Base-by-base conservation (phyloP, 1,140 invertebrate species). In the Aphaenogaster rudis region DNA sequence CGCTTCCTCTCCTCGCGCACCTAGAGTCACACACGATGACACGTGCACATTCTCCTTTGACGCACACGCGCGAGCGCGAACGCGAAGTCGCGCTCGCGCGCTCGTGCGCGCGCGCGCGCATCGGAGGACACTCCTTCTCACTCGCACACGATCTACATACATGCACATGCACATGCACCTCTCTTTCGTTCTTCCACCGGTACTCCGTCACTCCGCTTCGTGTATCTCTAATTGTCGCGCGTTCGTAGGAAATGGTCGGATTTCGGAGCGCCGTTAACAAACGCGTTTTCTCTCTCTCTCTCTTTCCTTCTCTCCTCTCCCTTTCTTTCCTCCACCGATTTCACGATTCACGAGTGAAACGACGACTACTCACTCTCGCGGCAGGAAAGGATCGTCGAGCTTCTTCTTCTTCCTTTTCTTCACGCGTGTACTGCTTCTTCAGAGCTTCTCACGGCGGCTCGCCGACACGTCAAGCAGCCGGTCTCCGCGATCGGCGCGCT, bases 41-140 rank as follows among this genome's bases (percentile, higher is more conserved):
- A 92, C 91, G 91, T 92, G 91, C 89, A 91, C 88, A 89, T 74
- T 82, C 88, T 89, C 88, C 78, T 85, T 72, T 21, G 67, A 85
- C 77, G 86, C 84, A 88, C 80, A 88, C 77, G 81, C 78, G 78
- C 79, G 79, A 87, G 66, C 84, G 86, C 90, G 82, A 81, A 59
- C 59, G 88, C 81, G 88, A 36, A 72, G 33, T 36, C 54, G 36
- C 54, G 33, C 76, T 39, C 52, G 33, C 82, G 74, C 74, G 61
- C 72, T 28, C 28, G 28, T 28, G 77, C 82, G 76, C 84, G 81
- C 67, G 57, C 48, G 67, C 80, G 66, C 54, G 13, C n/a, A 17
- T 13, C 28, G 28, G 64, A 67, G 64, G 64, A 66, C 74, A 67
- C 74, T 59, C 72, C 54, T 79, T 45, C 45, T 86, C 57, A 78